Conservation (phyloP, 2,113 vertebrate genomes). For the Protobothrops mucrosquamatus region DNA sequence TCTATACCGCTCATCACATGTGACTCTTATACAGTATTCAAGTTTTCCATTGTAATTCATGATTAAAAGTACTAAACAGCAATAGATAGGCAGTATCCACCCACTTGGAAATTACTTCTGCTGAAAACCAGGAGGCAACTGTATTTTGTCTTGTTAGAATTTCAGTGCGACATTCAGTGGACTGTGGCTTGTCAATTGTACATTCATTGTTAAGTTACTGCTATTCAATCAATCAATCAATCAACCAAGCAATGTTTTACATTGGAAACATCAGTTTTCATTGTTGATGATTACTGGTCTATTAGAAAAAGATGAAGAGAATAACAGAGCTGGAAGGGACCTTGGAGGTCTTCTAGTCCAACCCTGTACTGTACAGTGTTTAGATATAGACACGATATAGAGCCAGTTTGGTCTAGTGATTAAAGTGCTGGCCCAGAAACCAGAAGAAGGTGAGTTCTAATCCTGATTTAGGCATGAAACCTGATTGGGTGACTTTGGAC, state of each 20-base stretch:
- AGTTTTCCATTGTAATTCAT: background rate
- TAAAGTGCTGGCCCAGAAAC: too few relatives aligned
- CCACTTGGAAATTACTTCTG: background rate
- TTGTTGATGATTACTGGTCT: background rate
- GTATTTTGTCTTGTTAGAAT: background rate
- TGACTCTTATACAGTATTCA: background rate
- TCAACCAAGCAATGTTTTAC: background rate
- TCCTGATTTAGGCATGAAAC: too few relatives aligned
- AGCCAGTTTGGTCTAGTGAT: background rate
- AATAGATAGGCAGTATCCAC: background rate
- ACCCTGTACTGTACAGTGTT: background rate
- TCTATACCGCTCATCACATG: background rate
- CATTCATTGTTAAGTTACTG: background rate
- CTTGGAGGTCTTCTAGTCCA: background rate
- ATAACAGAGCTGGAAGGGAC: background rate
- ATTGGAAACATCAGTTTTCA: background rate
- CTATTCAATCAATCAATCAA: too few relatives aligned
- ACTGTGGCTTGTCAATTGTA: background rate
- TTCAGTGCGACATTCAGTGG: background rate
- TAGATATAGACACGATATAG: background rate
- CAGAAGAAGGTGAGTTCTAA: background rate
- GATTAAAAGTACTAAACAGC: background rate
- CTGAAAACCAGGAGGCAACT: background rate
- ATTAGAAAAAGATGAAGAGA: background rate
- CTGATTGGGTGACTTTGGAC: too few relatives aligned